A percentile compares a stretch with the other conserved stretches of the same genome.
Evolutionary conservation across 1,140 invertebrate genomes (phyloP).

Genomic region (Neodiprion pinetum): DNA sequence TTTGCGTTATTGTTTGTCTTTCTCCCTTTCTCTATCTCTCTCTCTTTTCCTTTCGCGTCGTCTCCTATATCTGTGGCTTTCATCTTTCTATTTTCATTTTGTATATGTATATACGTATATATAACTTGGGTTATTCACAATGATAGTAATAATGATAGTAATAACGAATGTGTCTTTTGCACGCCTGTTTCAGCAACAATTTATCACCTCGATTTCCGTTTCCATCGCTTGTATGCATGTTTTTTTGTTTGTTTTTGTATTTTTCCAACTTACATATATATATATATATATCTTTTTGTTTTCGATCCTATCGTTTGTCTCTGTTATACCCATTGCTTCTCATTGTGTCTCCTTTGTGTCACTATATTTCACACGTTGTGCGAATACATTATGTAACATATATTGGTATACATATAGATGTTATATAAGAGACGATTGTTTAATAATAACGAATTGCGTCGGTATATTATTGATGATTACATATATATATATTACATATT

Average conservation of each 20-base stretch:
- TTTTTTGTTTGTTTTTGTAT: not conserved
- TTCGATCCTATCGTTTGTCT: too few species aligned
- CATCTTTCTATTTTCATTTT: too few species aligned
- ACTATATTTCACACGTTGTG: too few species aligned
- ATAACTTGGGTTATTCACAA: too few species aligned
- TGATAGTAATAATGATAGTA: not conserved
- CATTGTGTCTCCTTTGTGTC: too few species aligned
- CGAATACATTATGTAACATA: too few species aligned
- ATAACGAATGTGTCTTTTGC: not conserved
- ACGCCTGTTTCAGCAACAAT: conserved; percentile 11
- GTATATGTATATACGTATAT: too few species aligned
- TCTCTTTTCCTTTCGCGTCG: too few species aligned
- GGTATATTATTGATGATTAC: not conserved
- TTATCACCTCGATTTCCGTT: conserved; percentile 16
- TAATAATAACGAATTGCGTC: not conserved
- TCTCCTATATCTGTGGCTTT: too few species aligned
- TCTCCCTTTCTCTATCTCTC: not conserved
- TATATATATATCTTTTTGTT: too few species aligned
- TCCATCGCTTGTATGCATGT: conserved; percentile 3
- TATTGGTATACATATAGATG: too few species aligned
- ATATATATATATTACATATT: not conserved
- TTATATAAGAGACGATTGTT: not conserved
- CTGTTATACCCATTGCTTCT: too few species aligned
- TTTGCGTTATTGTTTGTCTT: not conserved
- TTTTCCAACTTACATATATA: conserved; percentile 2